Evolutionary conservation across 2,113 vertebrate species (phyloP), one percentile per base, ranked within the genome.

Genomic region (Maccullochella peelii): DNA sequence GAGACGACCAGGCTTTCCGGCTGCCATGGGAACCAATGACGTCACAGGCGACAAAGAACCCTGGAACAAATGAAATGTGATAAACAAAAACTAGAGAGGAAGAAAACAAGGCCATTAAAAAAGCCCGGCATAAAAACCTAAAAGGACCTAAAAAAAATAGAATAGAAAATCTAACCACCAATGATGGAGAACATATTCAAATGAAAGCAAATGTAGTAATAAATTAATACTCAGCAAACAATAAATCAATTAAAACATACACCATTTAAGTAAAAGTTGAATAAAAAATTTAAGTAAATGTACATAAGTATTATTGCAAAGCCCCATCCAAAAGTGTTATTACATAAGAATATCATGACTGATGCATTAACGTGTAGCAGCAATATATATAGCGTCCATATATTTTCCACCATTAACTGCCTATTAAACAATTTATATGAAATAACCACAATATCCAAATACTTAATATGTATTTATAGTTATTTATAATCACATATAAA

Each of bases 1-100:
- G 89, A 71, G 77, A 93, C 87, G 27, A 40, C 30, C 16, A 20
- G 21, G 36, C 50, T 47, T 25, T 21, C 38, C 0, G 27, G 80
- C 5, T 91, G 63, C 66, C 83, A 82, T 68, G 81, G 69, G 10
- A 84, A 84, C 84, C 25, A 7, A 8, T 79, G 74, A 92, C 76
- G 79, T 86, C 84, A 76, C 65, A 14, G 9, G 52, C 2, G 11
- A 21, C 16, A 8, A 10, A 6, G 10, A 20, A 18, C 12, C 25
- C 10, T 40, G 7, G 23, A 38, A 33, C 2, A 44, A 5, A 44
- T 54, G 5, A 47, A 38, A 58, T 30, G 6, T 6, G 10, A 30
- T 16, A 0, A n/a, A 20, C 20, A 6, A n/a, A 36, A 50, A 10
- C 11, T 16, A 30, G 4, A 14, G 1, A 38, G 38, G 4, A 38